A percentile compares a stretch with the other conserved stretches of the same genome.
These are phyloP conservation scores for Seriola quinqueradiata DNA, from an alignment of 2,113 vertebrate genomes.

Conservation along the genomic window DNA sequence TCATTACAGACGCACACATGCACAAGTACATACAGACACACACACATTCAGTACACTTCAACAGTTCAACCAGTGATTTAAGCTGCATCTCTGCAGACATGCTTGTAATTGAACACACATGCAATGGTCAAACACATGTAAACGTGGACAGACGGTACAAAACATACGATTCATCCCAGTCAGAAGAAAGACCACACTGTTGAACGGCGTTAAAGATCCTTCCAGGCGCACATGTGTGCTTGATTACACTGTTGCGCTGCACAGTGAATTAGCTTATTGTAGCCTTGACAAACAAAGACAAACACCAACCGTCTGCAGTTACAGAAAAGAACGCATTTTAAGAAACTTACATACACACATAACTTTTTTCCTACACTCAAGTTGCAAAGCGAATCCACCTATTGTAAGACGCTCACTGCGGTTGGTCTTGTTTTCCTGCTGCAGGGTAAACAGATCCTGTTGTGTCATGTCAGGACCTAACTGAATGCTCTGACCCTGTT, in stretches of 20 bases:
- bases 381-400: slow-evolving; percentile 8
- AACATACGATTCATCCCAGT: slow-evolving; percentile 25
- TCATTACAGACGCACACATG: too few species aligned
- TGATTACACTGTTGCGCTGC: slow-evolving; percentile 37
- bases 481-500: slow-evolving; percentile 34
- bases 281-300: slow-evolving; percentile 17
- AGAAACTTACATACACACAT: slow-evolving; percentile 4
- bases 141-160: slow-evolving; percentile 14
- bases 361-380: not conserved
- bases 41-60: too few species aligned
- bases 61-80: not conserved
- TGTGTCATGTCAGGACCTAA: slow-evolving; percentile 49
- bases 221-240: slow-evolving; percentile 27
- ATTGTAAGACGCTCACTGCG: slow-evolving; percentile 14
- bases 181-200: slow-evolving; percentile 43
- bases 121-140: not conserved
- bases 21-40: not conserved
- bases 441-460: slow-evolving; percentile 65
- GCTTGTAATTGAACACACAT: not conserved
- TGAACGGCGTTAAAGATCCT: slow-evolving; percentile 35
- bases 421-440: slow-evolving; percentile 53
- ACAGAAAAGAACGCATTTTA: slow-evolving; percentile 14
- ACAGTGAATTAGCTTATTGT: slow-evolving; percentile 60
- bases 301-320: slow-evolving; percentile 21
- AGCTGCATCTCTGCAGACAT: not conserved